Percentiles rank a stretch among this genome's conserved stretches.
These are phyloP conservation scores for Azemiops feae DNA, from an alignment of 2,113 vertebrate genomes.

Conservation along the genomic window DNA sequence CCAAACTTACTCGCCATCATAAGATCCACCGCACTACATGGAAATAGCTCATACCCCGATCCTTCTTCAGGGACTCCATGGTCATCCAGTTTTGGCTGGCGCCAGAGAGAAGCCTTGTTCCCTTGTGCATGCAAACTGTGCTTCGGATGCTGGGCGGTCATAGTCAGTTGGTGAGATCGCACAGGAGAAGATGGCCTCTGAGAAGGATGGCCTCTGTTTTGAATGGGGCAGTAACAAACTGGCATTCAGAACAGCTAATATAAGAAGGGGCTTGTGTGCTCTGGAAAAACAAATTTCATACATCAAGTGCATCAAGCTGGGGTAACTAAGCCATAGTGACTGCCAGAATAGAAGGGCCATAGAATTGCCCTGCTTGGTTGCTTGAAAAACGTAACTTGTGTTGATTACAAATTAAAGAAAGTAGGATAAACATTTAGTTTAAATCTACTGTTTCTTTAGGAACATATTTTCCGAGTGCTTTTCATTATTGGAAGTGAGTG, in stretches of 20 bases:
- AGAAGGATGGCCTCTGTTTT: background rate
- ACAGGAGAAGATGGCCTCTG: background rate
- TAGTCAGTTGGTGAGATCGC: background rate
- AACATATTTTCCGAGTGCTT: background rate
- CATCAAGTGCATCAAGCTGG: background rate
- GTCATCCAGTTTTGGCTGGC: background rate
- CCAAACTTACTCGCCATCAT: background rate
- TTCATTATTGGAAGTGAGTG: background rate
- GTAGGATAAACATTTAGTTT: background rate
- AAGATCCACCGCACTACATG: background rate
- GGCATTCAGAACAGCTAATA: background rate
- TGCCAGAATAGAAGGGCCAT: background rate
- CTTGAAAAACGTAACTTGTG: background rate
- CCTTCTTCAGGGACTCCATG: background rate
- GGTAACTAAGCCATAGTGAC: background rate
- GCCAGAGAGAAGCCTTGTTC: background rate
- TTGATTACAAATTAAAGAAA: background rate
- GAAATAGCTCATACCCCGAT: background rate
- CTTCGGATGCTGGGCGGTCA: background rate
- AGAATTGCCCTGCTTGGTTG: background rate
- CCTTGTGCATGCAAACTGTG: background rate
- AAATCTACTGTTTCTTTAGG: background rate
- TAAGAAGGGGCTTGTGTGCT: background rate
- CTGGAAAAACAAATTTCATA: background rate
- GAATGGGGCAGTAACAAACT: background rate